phyloP scores from a whole-genome alignment of 2,888 invertebrate genomes.

The Limnephilus auricula region DNA sequence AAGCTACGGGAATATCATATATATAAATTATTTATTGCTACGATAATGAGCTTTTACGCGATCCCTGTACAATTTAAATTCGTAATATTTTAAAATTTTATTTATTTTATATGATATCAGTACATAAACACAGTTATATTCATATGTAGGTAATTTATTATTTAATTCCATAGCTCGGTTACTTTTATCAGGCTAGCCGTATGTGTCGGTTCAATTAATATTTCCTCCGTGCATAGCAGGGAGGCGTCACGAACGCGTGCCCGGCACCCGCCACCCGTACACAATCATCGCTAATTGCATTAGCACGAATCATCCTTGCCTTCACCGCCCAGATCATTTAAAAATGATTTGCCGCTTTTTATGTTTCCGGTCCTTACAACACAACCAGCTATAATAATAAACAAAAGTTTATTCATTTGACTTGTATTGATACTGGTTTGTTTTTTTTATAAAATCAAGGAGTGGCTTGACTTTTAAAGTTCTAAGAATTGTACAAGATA shows the following conservation, averaged over 20 bases:
- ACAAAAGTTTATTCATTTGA: not conserved
- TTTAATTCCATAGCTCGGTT: not conserved
- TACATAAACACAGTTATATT: not conserved
- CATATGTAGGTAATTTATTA: not conserved
- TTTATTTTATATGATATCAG: not conserved
- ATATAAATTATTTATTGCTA: no score
- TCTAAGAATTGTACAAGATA: not conserved
- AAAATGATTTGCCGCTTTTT: not conserved
- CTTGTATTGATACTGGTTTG: not conserved
- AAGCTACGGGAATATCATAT: no score
- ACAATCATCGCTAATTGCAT: conserved; percentile 2
- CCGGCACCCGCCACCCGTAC: not conserved
- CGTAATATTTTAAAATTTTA: no score
- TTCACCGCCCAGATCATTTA: not conserved
- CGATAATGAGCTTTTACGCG: no score
- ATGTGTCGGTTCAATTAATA: not conserved
- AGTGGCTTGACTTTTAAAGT: not conserved
- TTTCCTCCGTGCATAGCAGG: not conserved
- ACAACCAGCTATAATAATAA: not conserved
- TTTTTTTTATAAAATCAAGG: not conserved
- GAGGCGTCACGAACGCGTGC: conserved; percentile 2
- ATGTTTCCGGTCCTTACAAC: not conserved
- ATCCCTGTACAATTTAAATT: no score
- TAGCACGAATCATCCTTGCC: not conserved
- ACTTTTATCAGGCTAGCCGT: not conserved